A percentile compares a stretch with the other conserved stretches of the same genome.
phyloP scores from a whole-genome alignment of 2,113 vertebrate species.

The Furnarius figulus region DNA sequence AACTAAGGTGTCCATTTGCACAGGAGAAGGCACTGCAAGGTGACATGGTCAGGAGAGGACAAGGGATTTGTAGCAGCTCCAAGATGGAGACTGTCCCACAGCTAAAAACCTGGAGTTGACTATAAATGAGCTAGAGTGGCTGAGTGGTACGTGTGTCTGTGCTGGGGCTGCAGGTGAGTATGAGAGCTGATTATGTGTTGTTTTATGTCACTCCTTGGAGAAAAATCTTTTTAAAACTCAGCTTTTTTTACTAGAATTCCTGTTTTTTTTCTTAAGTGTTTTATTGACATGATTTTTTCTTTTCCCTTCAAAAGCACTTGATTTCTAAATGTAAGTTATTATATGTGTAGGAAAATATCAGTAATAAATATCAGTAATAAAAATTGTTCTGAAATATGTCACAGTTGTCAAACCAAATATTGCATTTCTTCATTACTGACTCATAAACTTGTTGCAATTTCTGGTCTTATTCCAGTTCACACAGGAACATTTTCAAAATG shows the following conservation, averaged over 20 bases:
- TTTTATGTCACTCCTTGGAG: not conserved
- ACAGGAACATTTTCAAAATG: not conserved
- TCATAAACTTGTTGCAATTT: not conserved
- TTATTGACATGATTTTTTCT: not conserved
- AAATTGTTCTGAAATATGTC: not conserved
- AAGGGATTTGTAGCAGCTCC: not conserved
- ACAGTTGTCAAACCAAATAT: not conserved
- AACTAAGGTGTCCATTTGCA: not conserved
- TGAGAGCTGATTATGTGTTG: not conserved
- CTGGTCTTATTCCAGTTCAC: not conserved
- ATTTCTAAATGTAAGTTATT: not conserved
- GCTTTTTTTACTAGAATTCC: not conserved
- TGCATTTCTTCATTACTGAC: not conserved
- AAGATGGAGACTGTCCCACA: not conserved
- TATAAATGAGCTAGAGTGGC: not conserved
- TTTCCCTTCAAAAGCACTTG: not conserved
- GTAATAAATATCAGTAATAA: not conserved
- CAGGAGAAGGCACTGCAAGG: not conserved
- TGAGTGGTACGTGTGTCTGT: rapidly evolving
- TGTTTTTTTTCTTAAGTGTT: not conserved
- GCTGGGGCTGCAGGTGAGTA: not conserved
- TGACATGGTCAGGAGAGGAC: not conserved
- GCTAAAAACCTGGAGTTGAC: not conserved
- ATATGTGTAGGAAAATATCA: not conserved
- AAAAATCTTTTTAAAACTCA: not conserved